These are phyloP conservation scores for Laspeyria flexula DNA, from an alignment of 2,888 invertebrate species.

Conservation along the genomic window DNA sequence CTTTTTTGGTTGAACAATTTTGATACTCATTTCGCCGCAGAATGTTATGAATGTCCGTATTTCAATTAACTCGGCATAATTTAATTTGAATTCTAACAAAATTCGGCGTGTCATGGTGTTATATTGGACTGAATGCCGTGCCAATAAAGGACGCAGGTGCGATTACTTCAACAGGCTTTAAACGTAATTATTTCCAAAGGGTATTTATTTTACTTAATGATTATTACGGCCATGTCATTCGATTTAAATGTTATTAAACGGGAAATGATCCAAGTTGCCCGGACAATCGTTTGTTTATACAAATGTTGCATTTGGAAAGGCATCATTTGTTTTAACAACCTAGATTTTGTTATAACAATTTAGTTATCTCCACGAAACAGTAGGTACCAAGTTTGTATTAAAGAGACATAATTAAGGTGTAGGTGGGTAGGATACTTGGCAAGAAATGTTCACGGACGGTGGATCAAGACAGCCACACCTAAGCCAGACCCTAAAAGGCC, in stretches of 20 bases:
- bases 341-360: too few relatives aligned
- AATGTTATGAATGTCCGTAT: slow-evolving; percentile 1
- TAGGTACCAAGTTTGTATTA: too few relatives aligned
- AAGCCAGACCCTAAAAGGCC: too few relatives aligned
- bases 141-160: slow-evolving; percentile 40
- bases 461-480: too few relatives aligned
- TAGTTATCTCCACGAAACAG: too few relatives aligned
- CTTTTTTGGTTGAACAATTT: not conserved
- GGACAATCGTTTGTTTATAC: too few relatives aligned
- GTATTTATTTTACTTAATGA: slow-evolving; percentile 30
- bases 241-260: slow-evolving; percentile 2
- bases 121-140: slow-evolving; percentile 11
- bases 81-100: slow-evolving; percentile 12
- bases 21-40: slow-evolving; percentile 6
- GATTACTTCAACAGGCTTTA: slow-evolving; percentile 18
- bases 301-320: too few relatives aligned
- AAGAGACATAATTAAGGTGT: too few relatives aligned
- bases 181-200: slow-evolving; percentile 29
- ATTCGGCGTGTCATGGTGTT: slow-evolving; percentile 13
- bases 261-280: not conserved
- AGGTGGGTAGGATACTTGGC: too few relatives aligned
- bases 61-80: slow-evolving; percentile 17
- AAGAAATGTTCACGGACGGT: too few relatives aligned
- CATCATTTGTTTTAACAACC: too few relatives aligned
- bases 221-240: slow-evolving; percentile 13